phyloP scores from a whole-genome alignment of 2,797 vertebrate species.

The Pseudomugil gertrudae region DNA sequence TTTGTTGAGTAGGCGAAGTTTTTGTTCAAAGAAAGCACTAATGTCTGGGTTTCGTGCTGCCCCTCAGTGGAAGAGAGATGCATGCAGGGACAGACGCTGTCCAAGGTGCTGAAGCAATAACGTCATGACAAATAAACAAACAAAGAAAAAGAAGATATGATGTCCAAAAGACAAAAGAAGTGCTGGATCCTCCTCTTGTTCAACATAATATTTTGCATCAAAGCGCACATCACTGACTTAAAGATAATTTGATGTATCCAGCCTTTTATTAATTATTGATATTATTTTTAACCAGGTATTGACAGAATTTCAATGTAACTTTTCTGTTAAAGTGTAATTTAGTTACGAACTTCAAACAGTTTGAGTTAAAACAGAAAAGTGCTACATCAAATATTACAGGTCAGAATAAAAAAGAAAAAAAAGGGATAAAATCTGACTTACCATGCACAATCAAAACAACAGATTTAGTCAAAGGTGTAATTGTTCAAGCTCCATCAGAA shows the following conservation, averaged over 20 bases:
- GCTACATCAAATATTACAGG: not conserved
- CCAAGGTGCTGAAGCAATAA: slow-evolving; percentile 64
- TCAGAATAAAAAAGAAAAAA: not conserved
- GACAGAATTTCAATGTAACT: no score
- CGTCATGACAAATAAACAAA: not conserved
- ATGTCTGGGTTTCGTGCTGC: slow-evolving; percentile 30
- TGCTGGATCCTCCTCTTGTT: not conserved
- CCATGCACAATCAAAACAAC: slow-evolving; percentile 19
- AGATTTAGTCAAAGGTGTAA: not conserved
- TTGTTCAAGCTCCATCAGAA: slow-evolving; percentile 7
- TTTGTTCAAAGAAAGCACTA: not conserved
- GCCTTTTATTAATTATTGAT: not conserved
- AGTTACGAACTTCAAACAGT: not conserved
- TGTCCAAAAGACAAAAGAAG: no score
- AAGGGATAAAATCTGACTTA: slow-evolving; percentile 24
- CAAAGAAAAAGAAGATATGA: not conserved
- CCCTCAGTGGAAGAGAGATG: slow-evolving; percentile 36
- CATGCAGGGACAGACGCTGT: slow-evolving; percentile 33
- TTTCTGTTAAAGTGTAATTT: no score
- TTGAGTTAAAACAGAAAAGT: not conserved
- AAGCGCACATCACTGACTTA: not conserved
- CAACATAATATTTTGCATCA: not conserved
- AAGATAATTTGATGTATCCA: not conserved
- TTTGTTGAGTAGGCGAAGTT: not conserved
- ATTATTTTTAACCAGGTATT: no score